A percentile compares a stretch with the other conserved stretches of the same genome.
Evolutionary conservation across 92 coral and sea anemone genomes (phyloP).

Genomic region (Paramuricea clavata): DNA sequence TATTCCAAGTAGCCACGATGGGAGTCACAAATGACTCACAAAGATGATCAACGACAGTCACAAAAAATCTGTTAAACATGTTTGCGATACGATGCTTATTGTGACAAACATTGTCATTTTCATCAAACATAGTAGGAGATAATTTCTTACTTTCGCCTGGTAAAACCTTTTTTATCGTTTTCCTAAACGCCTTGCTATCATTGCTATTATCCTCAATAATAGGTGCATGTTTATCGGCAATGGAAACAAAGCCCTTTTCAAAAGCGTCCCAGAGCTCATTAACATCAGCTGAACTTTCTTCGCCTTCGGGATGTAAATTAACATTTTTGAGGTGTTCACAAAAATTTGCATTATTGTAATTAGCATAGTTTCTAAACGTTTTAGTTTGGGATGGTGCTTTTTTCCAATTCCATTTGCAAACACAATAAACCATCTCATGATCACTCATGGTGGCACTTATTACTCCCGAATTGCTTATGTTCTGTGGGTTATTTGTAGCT

Average conservation of each 20-base stretch:
- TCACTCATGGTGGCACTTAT: conserved; percentile 70
- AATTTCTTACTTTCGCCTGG: too few relatives aligned
- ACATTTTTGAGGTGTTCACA: conserved; percentile 62
- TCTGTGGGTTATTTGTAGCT: too few relatives aligned
- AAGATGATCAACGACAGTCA: too few relatives aligned
- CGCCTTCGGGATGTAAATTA: conserved; percentile 27
- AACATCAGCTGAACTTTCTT: neutral
- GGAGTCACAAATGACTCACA: too few relatives aligned
- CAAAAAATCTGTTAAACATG: too few relatives aligned
- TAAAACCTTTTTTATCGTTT: too few relatives aligned
- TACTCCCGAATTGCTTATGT: conserved; percentile 73
- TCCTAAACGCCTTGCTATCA: conserved; percentile 18
- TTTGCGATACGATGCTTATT: too few relatives aligned
- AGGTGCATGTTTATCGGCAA: conserved; percentile 59
- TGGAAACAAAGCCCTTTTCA: too few relatives aligned
- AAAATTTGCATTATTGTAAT: conserved; percentile 48
- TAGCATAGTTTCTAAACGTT: conserved; percentile 70
- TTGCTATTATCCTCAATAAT: conserved; percentile 39
- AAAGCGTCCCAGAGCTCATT: conserved; percentile 36
- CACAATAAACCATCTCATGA: conserved; percentile 66
- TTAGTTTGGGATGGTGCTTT: conserved; percentile 70
- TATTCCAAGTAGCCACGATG: too few relatives aligned
- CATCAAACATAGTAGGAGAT: too few relatives aligned
- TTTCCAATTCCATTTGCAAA: conserved; percentile 64
- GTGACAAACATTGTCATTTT: too few relatives aligned